Conservation (phyloP, 1,140 invertebrate species). For the Melipona quadrifasciata region DNA sequence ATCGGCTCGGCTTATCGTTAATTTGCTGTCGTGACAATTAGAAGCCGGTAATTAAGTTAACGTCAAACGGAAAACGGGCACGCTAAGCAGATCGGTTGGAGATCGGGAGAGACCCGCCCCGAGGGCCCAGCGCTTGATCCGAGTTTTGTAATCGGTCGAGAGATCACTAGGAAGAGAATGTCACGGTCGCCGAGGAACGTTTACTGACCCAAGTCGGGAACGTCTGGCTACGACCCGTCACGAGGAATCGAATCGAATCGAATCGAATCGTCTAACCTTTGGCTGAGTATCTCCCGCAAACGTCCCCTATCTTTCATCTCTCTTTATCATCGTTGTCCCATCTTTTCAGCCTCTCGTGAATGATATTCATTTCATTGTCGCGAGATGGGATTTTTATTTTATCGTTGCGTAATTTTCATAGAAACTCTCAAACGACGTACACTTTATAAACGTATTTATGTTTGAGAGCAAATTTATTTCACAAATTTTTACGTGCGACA, state of each 20-base stretch:
- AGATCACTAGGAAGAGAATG: conserved; percentile 60
- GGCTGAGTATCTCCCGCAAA: background rate
- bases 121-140: conserved; percentile 25
- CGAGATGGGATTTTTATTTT: background rate
- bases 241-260: conserved; percentile 1
- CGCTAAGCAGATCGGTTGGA: conserved; percentile 32
- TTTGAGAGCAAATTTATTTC: background rate
- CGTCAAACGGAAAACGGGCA: background rate
- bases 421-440: background rate
- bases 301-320: no score
- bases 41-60: conserved; percentile 40
- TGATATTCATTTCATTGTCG: background rate
- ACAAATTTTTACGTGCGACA: background rate
- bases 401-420: background rate
- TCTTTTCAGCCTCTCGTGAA: background rate
- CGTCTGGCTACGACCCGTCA: conserved; percentile 46
- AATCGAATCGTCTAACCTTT: background rate
- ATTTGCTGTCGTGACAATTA: conserved; percentile 12
- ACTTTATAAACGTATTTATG: background rate
- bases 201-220: conserved; percentile 64
- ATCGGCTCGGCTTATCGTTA: background rate
- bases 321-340: no score
- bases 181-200: conserved; percentile 64
- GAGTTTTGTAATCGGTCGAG: conserved; percentile 60
- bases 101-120: conserved; percentile 37